phyloP scores from a whole-genome alignment of 1,140 invertebrate genomes.

The Drosophila yakuba region DNA sequence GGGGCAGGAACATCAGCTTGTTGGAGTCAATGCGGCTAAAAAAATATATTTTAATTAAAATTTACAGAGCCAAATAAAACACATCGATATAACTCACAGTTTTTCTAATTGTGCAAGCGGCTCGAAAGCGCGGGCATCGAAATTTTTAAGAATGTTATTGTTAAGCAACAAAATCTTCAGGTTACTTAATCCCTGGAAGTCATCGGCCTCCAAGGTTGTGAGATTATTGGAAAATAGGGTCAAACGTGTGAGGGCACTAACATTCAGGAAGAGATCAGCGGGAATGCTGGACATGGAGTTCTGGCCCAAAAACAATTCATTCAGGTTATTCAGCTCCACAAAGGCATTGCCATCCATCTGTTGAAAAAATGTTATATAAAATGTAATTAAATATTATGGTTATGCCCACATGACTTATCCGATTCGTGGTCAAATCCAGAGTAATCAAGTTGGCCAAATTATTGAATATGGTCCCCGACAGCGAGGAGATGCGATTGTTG shows the following conservation, averaged over 20 bases:
- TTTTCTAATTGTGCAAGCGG: conserved; percentile 85
- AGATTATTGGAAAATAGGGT: conserved; percentile 88
- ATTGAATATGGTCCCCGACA: conserved; percentile 87
- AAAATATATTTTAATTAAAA: not conserved
- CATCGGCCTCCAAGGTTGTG: conserved; percentile 85
- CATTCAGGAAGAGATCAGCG: conserved; percentile 85
- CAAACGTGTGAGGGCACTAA: conserved; percentile 86
- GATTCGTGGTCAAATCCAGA: conserved; percentile 87
- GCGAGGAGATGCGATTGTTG: conserved; percentile 87
- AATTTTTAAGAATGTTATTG: conserved; percentile 86
- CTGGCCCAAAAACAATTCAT: conserved; percentile 87
- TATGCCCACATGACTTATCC: conserved; percentile 82
- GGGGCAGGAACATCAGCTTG: conserved; percentile 89
- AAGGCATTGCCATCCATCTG: conserved; percentile 85
- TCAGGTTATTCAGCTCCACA: conserved; percentile 85
- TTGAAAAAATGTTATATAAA: not conserved
- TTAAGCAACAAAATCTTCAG: conserved; percentile 87
- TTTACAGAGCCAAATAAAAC: too few relatives aligned
- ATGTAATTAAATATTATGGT: not conserved
- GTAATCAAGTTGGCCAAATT: conserved; percentile 86
- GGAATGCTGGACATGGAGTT: conserved; percentile 86
- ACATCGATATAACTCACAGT: conserved; percentile 81
- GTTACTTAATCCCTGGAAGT: conserved; percentile 86
- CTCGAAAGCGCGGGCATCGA: conserved; percentile 86
- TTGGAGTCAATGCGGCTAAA: conserved; percentile 91